Evolutionary conservation across 2,888 invertebrate species (phyloP).

Genomic region (Lycophotia porphyrea): DNA sequence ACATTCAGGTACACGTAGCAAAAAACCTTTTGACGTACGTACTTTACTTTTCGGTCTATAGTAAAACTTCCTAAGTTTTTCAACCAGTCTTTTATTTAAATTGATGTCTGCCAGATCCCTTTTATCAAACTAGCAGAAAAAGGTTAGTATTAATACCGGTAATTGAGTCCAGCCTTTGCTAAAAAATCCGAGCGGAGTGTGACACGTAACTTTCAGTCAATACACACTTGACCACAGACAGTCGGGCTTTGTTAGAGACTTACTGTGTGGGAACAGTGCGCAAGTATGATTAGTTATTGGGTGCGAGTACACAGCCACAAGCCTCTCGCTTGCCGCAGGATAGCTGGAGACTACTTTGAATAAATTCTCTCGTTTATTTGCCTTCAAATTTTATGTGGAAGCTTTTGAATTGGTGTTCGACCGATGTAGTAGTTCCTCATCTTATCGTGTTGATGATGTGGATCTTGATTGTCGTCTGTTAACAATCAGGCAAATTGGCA

Average conservation of each 20-base stretch:
- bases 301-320: slow-evolving; percentile 15
- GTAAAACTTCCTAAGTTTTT: neutral
- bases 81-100: neutral
- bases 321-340: slow-evolving; percentile 1
- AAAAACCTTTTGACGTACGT: neutral
- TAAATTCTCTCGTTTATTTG: slow-evolving; percentile 14
- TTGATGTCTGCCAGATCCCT: neutral
- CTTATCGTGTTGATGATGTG: no score
- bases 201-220: slow-evolving; percentile 3
- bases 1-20: neutral
- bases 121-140: neutral
- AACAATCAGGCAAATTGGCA: neutral
- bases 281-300: slow-evolving; percentile 29
- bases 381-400: slow-evolving; percentile 8
- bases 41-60: neutral
- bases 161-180: neutral
- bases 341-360: neutral
- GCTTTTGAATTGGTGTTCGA: slow-evolving; percentile 2
- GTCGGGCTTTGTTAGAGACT: neutral
- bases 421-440: neutral
- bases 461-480: no score
- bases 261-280: slow-evolving; percentile 1
- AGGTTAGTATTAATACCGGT: neutral
- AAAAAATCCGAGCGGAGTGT: neutral
- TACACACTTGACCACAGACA: slow-evolving; percentile 10